Evolutionary conservation across 2,888 invertebrate species (phyloP), one percentile per base, ranked within the genome.

Genomic region (Carterocephalus palaemon): DNA sequence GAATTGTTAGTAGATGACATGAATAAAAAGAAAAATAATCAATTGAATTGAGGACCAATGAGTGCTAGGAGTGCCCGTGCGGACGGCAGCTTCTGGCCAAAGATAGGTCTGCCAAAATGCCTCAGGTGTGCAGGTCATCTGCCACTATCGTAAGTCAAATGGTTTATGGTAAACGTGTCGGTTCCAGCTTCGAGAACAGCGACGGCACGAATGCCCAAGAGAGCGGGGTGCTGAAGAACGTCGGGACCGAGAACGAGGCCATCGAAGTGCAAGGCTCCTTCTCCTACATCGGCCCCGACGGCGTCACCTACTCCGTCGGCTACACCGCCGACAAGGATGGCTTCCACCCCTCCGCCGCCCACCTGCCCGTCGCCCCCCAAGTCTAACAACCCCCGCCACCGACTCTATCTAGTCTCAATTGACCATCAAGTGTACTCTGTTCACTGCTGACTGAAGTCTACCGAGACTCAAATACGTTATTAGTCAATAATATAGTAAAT

Each of bases 261-360:
- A 10, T 86, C 1, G 72, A 65, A 2, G 88, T 89, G 31, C 72
- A 75, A 7, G 90, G 90, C 2, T 52, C 57, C 38, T 89, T 47
- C 81, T 62, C 74, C 3, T 89, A 88, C 79, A 16, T 59, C 43
- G 88, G 70, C 2, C 59, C 67, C 22, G 88, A 89, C 48, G 88
- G 88, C 17, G 59, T 75, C 15, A 45, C 60, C 37, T 88, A 89
- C 78, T 51, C 64, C 9, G 73, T 89, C 31, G 64, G 38, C 28
- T 90, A 89, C 79, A 46, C 71, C 41, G 88, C 90, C 47, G 75
- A 88, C 70, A 81, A 88, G 64, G 62, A 70, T 48, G 90, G 90
- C 6, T 90, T 82, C 86, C 80, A 78, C 52, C 81, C 89, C 57
- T 2, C 47, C 16, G 83, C 62, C 4, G 64, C 65, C 23, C 79